Conservation (phyloP, 2,113 vertebrate species). For the Triplophysa siluroides region DNA sequence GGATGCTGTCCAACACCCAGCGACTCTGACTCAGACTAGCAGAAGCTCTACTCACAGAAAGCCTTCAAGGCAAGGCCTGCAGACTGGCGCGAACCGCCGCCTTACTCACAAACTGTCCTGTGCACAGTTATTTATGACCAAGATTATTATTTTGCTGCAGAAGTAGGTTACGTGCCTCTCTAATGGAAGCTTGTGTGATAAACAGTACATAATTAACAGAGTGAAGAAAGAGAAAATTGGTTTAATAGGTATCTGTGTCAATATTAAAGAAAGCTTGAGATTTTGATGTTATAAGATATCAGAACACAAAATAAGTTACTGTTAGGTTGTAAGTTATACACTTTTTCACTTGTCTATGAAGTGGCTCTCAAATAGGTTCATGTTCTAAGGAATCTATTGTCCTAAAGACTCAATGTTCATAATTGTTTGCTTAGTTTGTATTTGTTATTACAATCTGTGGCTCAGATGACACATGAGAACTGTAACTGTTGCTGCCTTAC, state of each 20-base stretch:
- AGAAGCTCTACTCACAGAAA: constrained; percentile 35
- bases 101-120: background rate
- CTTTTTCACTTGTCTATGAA: background rate
- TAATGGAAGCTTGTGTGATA: background rate
- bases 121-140: background rate
- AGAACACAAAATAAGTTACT: background rate
- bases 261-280: background rate
- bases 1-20: constrained; percentile 75
- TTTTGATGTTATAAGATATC: background rate
- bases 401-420: background rate
- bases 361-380: background rate
- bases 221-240: background rate
- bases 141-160: background rate
- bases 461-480: background rate
- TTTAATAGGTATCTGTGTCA: background rate
- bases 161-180: background rate
- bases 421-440: background rate
- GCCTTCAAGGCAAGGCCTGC: constrained; percentile 26
- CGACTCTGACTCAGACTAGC: constrained; percentile 90
- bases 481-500: background rate
- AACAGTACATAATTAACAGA: background rate
- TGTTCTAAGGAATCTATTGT: too few species aligned
- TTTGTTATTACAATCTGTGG: background rate
- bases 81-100: too few species aligned
- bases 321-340: background rate